Evolutionary conservation across 2,797 vertebrate species (phyloP).

Genomic region (Agapornis canus): DNA sequence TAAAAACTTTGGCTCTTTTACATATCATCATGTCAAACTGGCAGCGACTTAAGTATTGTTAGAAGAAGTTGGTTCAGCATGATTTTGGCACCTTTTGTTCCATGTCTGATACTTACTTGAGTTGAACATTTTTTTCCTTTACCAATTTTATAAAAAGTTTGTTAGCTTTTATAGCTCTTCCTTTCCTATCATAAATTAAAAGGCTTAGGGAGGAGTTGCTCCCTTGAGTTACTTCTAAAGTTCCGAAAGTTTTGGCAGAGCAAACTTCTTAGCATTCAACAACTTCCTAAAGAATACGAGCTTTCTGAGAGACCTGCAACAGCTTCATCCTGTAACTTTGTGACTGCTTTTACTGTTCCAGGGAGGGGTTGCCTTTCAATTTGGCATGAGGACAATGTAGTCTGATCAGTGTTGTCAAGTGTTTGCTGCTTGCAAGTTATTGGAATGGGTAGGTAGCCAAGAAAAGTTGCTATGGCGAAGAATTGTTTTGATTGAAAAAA

Average conservation of each 20-base stretch:
- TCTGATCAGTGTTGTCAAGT: slow-evolving; percentile 51
- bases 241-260: slow-evolving; percentile 42
- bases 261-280: slow-evolving; percentile 20
- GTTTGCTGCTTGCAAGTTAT: slow-evolving; percentile 25
- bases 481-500: slow-evolving; percentile 29
- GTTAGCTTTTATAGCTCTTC: slow-evolving; percentile 47
- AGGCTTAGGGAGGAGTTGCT: slow-evolving; percentile 51
- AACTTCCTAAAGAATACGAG: slow-evolving; percentile 41
- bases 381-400: slow-evolving; percentile 24
- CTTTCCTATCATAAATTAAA: slow-evolving; percentile 63
- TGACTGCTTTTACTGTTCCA: slow-evolving; percentile 42
- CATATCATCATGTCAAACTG: background rate
- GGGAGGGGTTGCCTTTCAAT: slow-evolving; percentile 55
- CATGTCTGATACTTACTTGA: background rate
- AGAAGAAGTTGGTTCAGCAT: background rate
- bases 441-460: slow-evolving; percentile 38
- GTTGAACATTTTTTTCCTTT: background rate
- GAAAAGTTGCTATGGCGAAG: slow-evolving; percentile 56
- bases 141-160: slow-evolving; percentile 19
- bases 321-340: slow-evolving; percentile 39
- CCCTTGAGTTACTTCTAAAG: slow-evolving; percentile 30
- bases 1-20: background rate
- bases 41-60: background rate
- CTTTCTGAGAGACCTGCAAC: slow-evolving; percentile 54
- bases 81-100: slow-evolving; percentile 36